Conservation (phyloP, 2,113 vertebrate genomes). For the Pao palembangensis region DNA sequence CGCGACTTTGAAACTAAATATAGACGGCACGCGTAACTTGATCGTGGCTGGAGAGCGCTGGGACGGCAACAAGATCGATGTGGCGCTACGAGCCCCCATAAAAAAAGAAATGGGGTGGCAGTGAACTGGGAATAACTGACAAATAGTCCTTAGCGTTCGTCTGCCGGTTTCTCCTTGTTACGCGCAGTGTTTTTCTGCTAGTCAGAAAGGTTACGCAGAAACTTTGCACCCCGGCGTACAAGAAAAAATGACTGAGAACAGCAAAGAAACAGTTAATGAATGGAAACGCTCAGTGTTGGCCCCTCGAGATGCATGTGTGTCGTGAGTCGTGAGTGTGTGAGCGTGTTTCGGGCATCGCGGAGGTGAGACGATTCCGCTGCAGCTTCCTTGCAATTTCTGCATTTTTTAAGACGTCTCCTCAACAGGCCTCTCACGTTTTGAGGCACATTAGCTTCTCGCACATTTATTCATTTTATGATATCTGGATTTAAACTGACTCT, state of each 20-base stretch:
- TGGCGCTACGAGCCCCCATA: conserved; percentile 61
- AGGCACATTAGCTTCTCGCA: no score
- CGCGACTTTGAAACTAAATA: conserved; percentile 61
- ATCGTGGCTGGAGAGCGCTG: conserved; percentile 49
- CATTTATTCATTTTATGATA: no score
- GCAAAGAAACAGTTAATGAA: conserved; percentile 25
- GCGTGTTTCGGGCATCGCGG: no score
- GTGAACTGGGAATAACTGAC: conserved; percentile 65
- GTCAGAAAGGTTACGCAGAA: conserved; percentile 25
- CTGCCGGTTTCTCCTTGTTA: conserved; percentile 49
- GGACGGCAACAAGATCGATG: conserved; percentile 64
- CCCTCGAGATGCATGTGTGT: no score
- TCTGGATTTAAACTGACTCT: no score
- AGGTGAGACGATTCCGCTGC: no score
- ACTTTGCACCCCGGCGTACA: neutral
- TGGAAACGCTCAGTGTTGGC: conserved; percentile 14
- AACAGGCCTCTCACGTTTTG: no score
- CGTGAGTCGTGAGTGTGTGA: no score
- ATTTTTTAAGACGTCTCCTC: no score
- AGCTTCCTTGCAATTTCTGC: no score
- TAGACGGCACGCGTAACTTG: conserved; percentile 46
- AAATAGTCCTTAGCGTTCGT: conserved; percentile 61
- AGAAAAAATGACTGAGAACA: conserved; percentile 14
- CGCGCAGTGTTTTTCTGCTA: neutral
- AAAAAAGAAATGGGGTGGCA: conserved; percentile 55